Conservation (phyloP, 2,113 vertebrate genomes). For the Nibea coibor region DNA sequence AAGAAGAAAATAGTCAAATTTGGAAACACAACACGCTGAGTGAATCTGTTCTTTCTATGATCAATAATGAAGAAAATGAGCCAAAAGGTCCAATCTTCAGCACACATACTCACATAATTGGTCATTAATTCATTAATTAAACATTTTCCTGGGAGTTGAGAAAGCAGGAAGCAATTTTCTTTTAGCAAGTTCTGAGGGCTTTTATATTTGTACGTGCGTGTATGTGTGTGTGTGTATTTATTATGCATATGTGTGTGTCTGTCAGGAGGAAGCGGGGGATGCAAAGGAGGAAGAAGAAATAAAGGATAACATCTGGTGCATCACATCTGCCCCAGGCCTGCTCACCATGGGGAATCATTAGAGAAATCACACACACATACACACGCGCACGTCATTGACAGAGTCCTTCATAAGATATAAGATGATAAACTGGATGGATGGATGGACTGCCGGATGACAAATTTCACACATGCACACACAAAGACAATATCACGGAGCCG, state of each 20-base stretch:
- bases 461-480: slow-evolving; percentile 16
- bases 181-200: neutral
- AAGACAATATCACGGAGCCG: slow-evolving; percentile 32
- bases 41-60: neutral
- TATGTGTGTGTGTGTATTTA: neutral
- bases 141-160: neutral
- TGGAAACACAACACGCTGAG: neutral
- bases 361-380: slow-evolving; percentile 26
- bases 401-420: slow-evolving; percentile 39
- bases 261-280: slow-evolving; percentile 30
- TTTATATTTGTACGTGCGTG: neutral
- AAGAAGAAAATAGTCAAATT: neutral
- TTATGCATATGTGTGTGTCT: slow-evolving; percentile 32
- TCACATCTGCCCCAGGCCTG: slow-evolving; percentile 62
- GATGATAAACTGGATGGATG: slow-evolving; percentile 29
- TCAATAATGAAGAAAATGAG: neutral
- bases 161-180: neutral
- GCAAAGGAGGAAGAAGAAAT: slow-evolving; percentile 52
- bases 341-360: slow-evolving; percentile 61
- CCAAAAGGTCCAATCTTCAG: neutral
- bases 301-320: slow-evolving; percentile 66
- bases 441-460: slow-evolving; percentile 20
- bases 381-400: slow-evolving; percentile 10
- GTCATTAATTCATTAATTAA: neutral
- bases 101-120: neutral